Conservation (phyloP, 2,797 vertebrate species). For the Anguilla obscura region DNA sequence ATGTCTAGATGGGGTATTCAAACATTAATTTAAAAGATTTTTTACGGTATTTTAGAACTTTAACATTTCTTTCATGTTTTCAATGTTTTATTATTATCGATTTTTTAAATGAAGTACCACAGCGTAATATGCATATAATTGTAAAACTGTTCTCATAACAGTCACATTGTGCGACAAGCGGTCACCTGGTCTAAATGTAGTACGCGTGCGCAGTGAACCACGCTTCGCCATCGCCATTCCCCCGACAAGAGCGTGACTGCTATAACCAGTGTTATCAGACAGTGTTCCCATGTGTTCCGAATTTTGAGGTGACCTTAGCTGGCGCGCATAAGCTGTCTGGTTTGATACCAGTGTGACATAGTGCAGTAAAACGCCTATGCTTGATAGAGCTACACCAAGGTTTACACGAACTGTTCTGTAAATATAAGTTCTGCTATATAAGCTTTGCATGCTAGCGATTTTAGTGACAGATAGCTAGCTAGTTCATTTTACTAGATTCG, state of each 20-base stretch:
- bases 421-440: neutral
- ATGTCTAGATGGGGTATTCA: too few relatives aligned
- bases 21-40: too few relatives aligned
- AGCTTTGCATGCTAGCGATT: neutral
- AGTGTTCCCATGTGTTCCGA: neutral
- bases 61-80: neutral
- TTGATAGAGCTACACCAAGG: neutral
- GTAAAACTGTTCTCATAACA: too few relatives aligned
- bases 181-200: neutral
- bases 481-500: neutral
- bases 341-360: too few relatives aligned
- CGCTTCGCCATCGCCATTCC: neutral
- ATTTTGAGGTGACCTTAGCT: constrained; percentile 27
- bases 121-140: too few relatives aligned
- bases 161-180: neutral
- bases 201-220: constrained; percentile 9
- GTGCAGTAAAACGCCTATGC: neutral
- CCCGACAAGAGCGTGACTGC: neutral
- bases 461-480: neutral
- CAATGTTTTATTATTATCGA: too few relatives aligned
- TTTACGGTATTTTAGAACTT: neutral
- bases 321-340: neutral
- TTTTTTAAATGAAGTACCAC: too few relatives aligned
- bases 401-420: neutral
- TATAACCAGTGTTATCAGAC: neutral